Base-by-base conservation (phyloP, 2,113 vertebrate genomes). In the Camelus dromedarius region DNA sequence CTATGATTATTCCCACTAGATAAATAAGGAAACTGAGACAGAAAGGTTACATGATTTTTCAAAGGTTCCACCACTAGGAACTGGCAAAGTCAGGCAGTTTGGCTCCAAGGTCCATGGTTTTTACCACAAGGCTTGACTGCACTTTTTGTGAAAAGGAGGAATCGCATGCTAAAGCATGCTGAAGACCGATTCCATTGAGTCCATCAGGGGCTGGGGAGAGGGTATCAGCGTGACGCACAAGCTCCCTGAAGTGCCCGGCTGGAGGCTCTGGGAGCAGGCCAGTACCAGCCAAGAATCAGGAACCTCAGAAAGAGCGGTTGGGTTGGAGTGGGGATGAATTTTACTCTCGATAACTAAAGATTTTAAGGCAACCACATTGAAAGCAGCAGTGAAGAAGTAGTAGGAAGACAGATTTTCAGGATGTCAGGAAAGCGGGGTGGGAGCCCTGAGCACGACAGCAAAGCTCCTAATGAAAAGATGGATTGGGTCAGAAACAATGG, bases 1-100 rank as follows among this genome's bases (percentile, higher is more conserved):
- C n/a, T 67, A 38, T 20, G 73, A 70, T 85, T 93, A 96, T 30
- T 9, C 24, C 12, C 19, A 84, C 75, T 80, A 84, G 52, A 76
- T 35, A 62, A 93, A 64, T 76, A 69, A 95, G 42, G 56, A 84
- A 80, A 88, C 28, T 0, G 73, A 80, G 58, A 58, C 54, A 0
- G 60, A 88, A 20, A 62, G 42, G 24, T 91, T 85, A 42, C 5
- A 2, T 56, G 19, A 35, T 81, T 85, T 96, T 85, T 67, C 76
- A 69, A 84, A 94, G 76, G 4, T 81, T 56, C 82, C 73, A 73
- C 66, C 12, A 32, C 16, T 15, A 77, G 67, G 52, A 84, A 72
- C 30, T 11, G 80, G 42, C 76, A 50, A 22, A 6, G 30, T 73
- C 30, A 28, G 20, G 81, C n/a, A 77, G 4, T 38, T 20, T 69